Evolutionary conservation across 2,797 vertebrate genomes (phyloP).

Genomic region (Xiphorhynchus erythropygius): DNA sequence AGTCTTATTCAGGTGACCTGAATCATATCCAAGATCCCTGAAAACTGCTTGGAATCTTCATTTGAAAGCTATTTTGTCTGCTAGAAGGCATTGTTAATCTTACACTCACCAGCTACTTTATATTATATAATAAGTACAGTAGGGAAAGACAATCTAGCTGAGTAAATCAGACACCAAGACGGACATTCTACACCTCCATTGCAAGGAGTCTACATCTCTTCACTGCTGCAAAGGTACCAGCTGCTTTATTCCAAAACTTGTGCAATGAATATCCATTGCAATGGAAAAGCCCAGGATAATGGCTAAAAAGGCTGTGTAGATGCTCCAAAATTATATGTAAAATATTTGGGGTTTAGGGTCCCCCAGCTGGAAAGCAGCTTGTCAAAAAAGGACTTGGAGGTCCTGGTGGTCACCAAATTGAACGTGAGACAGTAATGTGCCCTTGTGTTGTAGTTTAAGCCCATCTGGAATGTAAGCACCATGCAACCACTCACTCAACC

Average conservation of each 20-base stretch:
- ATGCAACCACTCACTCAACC: background rate
- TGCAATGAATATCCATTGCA: background rate
- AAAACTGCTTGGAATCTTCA: background rate
- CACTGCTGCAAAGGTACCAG: background rate
- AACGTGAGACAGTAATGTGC: background rate
- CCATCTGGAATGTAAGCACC: background rate
- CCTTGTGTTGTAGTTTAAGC: background rate
- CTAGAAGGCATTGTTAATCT: background rate
- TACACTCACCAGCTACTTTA: background rate
- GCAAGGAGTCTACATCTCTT: background rate
- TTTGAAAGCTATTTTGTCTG: background rate
- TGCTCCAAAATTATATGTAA: background rate
- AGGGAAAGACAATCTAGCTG: background rate
- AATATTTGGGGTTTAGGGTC: background rate
- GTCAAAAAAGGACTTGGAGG: background rate
- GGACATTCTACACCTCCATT: background rate
- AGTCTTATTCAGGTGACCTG: background rate
- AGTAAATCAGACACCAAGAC: background rate
- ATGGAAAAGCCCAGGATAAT: background rate
- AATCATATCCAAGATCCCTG: background rate
- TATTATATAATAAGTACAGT: background rate
- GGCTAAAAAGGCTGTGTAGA: background rate
- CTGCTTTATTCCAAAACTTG: background rate
- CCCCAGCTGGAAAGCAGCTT: background rate
- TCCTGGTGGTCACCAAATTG: background rate